These are phyloP conservation scores for Cynaeus angustus DNA, from an alignment of 2,888 invertebrate genomes.

Conservation along the genomic window DNA sequence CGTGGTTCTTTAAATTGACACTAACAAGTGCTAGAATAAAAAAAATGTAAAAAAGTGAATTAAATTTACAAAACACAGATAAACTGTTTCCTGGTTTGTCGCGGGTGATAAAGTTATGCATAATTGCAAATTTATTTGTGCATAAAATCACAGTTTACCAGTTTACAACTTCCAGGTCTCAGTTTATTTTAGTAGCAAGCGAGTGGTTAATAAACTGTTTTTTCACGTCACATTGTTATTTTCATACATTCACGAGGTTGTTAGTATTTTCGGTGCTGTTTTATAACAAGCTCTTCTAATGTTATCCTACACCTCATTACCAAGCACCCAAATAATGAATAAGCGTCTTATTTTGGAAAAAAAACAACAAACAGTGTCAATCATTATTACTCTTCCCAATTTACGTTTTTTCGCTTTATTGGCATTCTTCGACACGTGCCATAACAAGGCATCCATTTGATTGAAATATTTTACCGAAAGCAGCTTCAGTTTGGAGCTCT, in stretches of 20 bases:
- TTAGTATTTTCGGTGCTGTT: not conserved
- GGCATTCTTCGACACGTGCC: slow-evolving; percentile 3
- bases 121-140: too few relatives aligned
- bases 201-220: not conserved
- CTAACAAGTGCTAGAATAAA: too few relatives aligned
- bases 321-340: not conserved
- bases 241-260: not conserved
- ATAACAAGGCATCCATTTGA: not conserved
- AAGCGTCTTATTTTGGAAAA: not conserved
- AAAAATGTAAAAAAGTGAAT: too few relatives aligned
- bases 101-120: too few relatives aligned
- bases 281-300: not conserved
- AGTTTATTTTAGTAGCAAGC: too few relatives aligned
- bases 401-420: slow-evolving; percentile 8
- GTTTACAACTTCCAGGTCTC: not conserved
- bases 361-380: not conserved
- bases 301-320: slow-evolving; percentile 6
- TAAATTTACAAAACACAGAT: too few relatives aligned
- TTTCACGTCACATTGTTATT: not conserved
- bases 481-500: slow-evolving; percentile 1
- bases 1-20: too few relatives aligned
- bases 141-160: too few relatives aligned
- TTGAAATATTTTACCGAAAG: slow-evolving; percentile 14
- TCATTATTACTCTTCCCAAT: not conserved
- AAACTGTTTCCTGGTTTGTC: too few relatives aligned